Percentiles rank a stretch among this genome's conserved stretches.
Conservation (phyloP, 2,797 vertebrate genomes). For the Thamnophis elegans region DNA sequence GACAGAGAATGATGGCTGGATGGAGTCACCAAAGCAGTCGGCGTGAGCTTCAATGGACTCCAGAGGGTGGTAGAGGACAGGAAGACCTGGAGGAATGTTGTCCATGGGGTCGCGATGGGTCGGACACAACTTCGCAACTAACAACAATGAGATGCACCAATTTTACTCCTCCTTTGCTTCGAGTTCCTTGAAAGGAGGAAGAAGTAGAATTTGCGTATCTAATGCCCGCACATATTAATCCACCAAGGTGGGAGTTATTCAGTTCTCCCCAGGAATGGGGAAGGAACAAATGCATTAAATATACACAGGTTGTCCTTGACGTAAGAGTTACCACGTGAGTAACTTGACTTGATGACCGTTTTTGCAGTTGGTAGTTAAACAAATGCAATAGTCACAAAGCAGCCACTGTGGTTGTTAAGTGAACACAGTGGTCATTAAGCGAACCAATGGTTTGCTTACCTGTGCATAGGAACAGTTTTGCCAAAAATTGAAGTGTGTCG, state of each 20-base stretch:
- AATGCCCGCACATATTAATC: background rate
- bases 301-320: background rate
- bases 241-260: background rate
- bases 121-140: too few relatives aligned
- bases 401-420: background rate
- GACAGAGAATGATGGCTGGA: too few relatives aligned
- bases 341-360: background rate
- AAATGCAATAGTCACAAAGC: background rate
- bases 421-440: background rate
- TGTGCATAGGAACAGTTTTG: background rate
- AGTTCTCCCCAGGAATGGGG: background rate
- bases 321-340: background rate
- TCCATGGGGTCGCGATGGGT: too few relatives aligned
- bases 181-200: background rate
- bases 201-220: background rate
- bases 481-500: background rate
- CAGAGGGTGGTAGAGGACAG: too few relatives aligned
- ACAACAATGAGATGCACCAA: background rate
- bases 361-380: background rate
- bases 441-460: background rate
- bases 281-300: background rate
- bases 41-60: too few relatives aligned
- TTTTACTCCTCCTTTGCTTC: background rate
- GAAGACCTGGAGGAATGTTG: too few relatives aligned
- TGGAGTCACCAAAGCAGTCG: too few relatives aligned